Base-by-base conservation (phyloP, 2,113 vertebrate genomes). In the Catharus fuscescens region DNA sequence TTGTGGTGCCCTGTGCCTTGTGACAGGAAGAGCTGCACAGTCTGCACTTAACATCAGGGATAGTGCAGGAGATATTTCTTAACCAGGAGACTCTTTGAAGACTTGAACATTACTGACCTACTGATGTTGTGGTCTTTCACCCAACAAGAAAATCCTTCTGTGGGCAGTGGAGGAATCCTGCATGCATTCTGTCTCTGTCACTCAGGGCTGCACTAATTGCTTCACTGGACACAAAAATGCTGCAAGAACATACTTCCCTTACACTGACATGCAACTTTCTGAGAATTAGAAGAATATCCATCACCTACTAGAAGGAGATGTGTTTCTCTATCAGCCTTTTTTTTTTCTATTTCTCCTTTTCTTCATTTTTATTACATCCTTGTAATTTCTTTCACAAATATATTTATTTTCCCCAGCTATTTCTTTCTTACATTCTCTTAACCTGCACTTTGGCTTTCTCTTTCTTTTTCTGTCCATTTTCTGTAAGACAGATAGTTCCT, bases 221-320 rank as follows among this genome's bases (percentile, higher is more conserved):
- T 60, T 87, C 87, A 92, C 40, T 85, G 86, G 50, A 57, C 48
- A 67, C 31, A 52, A 64, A 76, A 62, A 26, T 53, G 50, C 59
- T 93, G 70, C 59, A 84, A 96, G 69, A 80, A 66, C 84, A 44
- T 79, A 81, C 60, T 93, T 90, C 88, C 56, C 25, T 62, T 77
- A 40, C 12, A 4, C 38, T 56, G 24, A 74, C 69, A 16, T 32
- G 60, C 52, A 90, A 48, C 62, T 72, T 86, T 66, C 79, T 83
- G 72, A 62, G 80, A 92, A 74, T 73, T 6, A 2, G 67, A 74
- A 66, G 24, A 64, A 16, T 60, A 42, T 59, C 0, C 66, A 2
- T 44, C 0, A 3, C 12, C 18, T 66, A 6, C 32, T 66, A 48
- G 72, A 78, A 70, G 32, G 16, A 74, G 12, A 59, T 12, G 12